Percentiles rank a stretch among this genome's conserved stretches.
These are phyloP conservation scores for Pelecanoides urinatrix DNA, from an alignment of 2,113 vertebrate genomes.

Conservation along the genomic window DNA sequence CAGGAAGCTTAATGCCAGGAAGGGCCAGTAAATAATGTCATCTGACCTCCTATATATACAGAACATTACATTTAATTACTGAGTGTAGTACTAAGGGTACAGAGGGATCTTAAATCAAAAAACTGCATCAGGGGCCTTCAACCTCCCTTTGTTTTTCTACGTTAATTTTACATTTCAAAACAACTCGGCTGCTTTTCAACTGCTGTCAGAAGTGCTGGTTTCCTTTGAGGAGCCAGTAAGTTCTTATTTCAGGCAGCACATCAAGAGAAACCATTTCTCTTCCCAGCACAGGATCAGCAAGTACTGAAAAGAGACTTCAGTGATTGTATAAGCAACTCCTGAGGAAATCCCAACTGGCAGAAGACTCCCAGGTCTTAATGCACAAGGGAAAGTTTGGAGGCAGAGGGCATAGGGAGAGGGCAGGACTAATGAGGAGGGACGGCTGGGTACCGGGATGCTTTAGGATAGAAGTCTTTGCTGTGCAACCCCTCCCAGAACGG, in stretches of 20 bases:
- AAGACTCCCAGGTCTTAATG: neutral
- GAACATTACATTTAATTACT: neutral
- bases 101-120: neutral
- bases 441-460: neutral
- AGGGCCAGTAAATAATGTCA: neutral
- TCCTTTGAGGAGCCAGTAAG: neutral
- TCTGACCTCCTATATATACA: neutral
- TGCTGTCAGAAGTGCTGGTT: slow-evolving; percentile 2
- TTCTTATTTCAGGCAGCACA: slow-evolving; percentile 10
- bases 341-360: neutral
- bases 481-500: neutral
- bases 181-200: neutral
- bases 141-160: neutral
- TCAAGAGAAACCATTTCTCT: neutral
- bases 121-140: neutral
- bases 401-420: neutral
- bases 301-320: neutral
- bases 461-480: neutral
- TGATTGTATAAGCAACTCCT: neutral
- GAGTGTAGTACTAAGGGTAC: neutral
- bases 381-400: neutral
- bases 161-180: slow-evolving; percentile 34
- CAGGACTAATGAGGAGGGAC: neutral
- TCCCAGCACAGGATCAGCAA: neutral
- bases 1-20: neutral